Evolutionary conservation across 1,140 invertebrate species (phyloP).

Genomic region (Hylyphantes graminicola): DNA sequence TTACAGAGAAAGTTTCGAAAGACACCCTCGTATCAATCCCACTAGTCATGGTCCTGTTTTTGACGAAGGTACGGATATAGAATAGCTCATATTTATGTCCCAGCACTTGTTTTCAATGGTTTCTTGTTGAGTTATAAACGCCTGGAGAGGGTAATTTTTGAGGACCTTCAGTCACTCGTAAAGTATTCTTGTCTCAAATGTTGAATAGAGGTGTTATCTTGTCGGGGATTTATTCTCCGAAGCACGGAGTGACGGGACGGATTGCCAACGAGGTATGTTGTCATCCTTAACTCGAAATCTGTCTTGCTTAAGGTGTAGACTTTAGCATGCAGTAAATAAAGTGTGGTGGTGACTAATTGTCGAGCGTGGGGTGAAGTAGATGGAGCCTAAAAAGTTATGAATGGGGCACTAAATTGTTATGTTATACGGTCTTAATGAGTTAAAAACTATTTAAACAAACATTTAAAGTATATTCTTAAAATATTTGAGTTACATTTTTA

Average conservation of each 20-base stretch:
- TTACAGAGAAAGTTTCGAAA: no score
- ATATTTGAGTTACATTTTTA: no score
- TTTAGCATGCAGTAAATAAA: no score
- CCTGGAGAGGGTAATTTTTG: slow-evolving; percentile 3
- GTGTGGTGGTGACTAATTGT: no score
- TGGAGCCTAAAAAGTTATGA: no score
- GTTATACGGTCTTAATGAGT: no score
- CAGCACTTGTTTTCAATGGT: slow-evolving; percentile 3
- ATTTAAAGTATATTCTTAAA: no score
- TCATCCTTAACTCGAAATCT: background rate
- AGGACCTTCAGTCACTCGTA: background rate
- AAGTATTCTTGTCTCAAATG: slow-evolving; percentile 23
- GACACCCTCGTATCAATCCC: no score
- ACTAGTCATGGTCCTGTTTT: no score
- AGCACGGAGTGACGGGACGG: background rate
- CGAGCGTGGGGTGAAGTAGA: no score
- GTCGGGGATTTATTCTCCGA: background rate
- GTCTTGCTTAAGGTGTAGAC: background rate
- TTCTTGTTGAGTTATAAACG: background rate
- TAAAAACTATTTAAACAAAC: no score
- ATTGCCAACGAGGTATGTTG: background rate
- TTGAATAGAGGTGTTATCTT: slow-evolving; percentile 12
- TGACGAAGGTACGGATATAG: background rate
- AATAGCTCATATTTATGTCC: background rate
- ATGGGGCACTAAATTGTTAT: no score